Evolutionary conservation across 2,888 invertebrate species (phyloP), one percentile per base, ranked within the genome.

Genomic region (Eupithecia exiguata): DNA sequence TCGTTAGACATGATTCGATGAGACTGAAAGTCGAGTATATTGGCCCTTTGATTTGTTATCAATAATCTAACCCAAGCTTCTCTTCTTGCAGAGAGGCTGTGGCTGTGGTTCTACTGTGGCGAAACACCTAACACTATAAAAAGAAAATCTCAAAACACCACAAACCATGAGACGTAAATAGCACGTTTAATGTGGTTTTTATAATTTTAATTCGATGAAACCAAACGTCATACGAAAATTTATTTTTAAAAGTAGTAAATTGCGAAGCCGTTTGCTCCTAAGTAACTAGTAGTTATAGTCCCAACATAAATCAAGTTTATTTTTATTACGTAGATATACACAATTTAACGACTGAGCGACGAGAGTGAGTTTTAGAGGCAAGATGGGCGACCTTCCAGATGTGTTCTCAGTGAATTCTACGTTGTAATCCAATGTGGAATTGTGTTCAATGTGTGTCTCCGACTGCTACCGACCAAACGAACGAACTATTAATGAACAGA

Each of bases 221-320:
- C 58, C 25, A 12, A 58, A 14, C 1, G 5, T 25, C 58, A 25
- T 12, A 58, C 21, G 5, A 5, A 25, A 12, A 58, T 25, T n/a
- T 58, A 53, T 58, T 58, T 53, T 25, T 25, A 58, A 58, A 58
- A 25, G 12, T 58, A 58, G 21, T 58, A 14, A 5, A 58, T 12
- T 25, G 14, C 5, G 58, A 25, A 14, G 12, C 25, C 58, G 58
- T 4, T 58, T 25, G 25, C 21, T 58, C 25, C 53, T 53, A 49
- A 58, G 10, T 53, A 4, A 21, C 12, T 49, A 43, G 1, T n/a
- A 53, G 58, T 58, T 21, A 14, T 21, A 53, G 21, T 53, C 5
- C 25, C 21, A 25, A 58, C 25, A 58, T 58, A 58, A 58, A 58
- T 58, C 58, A 58, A 25, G 58, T 58, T 58, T 25, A 58, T 58